These are phyloP conservation scores for Ammodytes dubius DNA, from an alignment of 2,113 vertebrate species.

Conservation along the genomic window DNA sequence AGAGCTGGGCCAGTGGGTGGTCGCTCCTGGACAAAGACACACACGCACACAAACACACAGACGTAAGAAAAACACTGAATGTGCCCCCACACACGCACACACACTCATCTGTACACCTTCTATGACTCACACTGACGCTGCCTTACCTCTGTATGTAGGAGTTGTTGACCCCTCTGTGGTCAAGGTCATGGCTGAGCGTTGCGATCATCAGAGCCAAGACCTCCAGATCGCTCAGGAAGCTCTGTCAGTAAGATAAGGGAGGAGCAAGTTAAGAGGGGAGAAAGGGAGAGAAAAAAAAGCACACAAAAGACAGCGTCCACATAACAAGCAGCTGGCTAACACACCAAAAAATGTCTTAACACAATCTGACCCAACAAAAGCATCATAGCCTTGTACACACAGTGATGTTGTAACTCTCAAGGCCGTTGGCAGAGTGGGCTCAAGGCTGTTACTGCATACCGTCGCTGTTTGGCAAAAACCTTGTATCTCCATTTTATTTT, in stretches of 20 bases:
- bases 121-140: slow-evolving; percentile 17
- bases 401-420: not conserved
- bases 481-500: no score
- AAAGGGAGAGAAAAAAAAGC: not conserved
- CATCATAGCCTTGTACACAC: not conserved
- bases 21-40: slow-evolving; percentile 88
- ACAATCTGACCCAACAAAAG: slow-evolving; percentile 11
- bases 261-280: not conserved
- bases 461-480: no score
- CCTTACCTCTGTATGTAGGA: slow-evolving; percentile 95
- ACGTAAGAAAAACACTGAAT: not conserved
- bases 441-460: not conserved
- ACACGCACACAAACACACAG: slow-evolving; percentile 27
- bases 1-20: slow-evolving; percentile 96
- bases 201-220: slow-evolving; percentile 95
- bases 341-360: not conserved
- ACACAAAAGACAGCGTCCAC: not conserved
- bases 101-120: slow-evolving; percentile 13
- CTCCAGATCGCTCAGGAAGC: slow-evolving; percentile 91
- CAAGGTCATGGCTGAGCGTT: slow-evolving; percentile 94
- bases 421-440: slow-evolving; percentile 15
- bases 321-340: slow-evolving; percentile 1
- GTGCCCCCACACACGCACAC: slow-evolving; percentile 3
- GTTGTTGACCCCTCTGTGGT: slow-evolving; percentile 98
- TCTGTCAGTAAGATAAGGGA: slow-evolving; percentile 78